Percentiles rank a stretch among this genome's conserved stretches.
Conservation (phyloP, 2,797 vertebrate genomes). For the Hybognathus amarus region DNA sequence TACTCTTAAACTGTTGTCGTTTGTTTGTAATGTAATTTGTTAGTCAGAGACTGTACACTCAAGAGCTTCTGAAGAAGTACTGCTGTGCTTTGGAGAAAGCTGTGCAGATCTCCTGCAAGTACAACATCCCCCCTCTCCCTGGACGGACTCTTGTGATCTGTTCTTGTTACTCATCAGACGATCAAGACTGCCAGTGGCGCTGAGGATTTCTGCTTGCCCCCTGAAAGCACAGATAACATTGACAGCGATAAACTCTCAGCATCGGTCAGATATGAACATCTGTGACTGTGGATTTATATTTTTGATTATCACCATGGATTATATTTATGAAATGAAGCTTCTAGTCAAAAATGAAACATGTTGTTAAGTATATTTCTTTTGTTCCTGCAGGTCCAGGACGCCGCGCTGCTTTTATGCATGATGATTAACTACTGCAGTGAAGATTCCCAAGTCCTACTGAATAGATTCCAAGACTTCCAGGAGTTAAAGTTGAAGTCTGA, state of each 20-base stretch:
- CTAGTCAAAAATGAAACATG: neutral
- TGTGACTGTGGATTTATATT: neutral
- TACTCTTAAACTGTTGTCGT: neutral
- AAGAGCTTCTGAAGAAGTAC: conserved; percentile 78
- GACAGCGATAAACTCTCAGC: neutral
- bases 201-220: conserved; percentile 72
- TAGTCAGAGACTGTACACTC: conserved; percentile 65
- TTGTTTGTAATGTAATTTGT: neutral
- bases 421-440: conserved; percentile 79
- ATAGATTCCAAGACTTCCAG: rapidly evolving
- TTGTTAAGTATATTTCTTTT: neutral
- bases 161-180: rapidly evolving
- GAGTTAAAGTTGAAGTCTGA: conserved; percentile 68
- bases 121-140: conserved; percentile 84
- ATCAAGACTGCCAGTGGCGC: neutral
- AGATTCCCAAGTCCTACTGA: conserved; percentile 63
- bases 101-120: conserved; percentile 80
- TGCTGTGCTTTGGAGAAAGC: conserved; percentile 81
- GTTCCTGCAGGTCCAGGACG: conserved; percentile 64
- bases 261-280: conserved; percentile 40
- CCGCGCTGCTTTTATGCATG: conserved; percentile 69
- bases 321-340: neutral
- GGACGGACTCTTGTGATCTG: conserved; percentile 81
- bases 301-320: no score
- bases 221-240: conserved; percentile 28